A percentile compares a stretch with the other conserved stretches of the same genome.
Evolutionary conservation across 2,797 vertebrate genomes (phyloP).

Genomic region (Hoplostethus atlanticus): DNA sequence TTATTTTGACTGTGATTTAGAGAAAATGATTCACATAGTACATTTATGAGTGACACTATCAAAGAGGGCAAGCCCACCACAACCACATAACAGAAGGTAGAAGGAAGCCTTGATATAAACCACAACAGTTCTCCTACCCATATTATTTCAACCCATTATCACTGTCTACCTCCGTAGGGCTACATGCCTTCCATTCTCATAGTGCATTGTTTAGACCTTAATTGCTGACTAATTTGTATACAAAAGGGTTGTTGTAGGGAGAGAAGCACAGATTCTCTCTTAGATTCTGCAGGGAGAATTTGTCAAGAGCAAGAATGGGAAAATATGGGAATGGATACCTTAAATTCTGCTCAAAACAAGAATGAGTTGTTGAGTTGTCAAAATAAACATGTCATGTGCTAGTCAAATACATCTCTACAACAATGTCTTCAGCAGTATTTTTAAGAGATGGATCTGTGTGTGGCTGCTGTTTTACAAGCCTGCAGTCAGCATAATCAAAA

Average conservation of each 20-base stretch:
- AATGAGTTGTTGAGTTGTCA: constrained; percentile 1
- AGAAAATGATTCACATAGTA: background rate
- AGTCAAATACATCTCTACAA: background rate
- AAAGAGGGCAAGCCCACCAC: constrained; percentile 14
- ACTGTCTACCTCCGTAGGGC: constrained; percentile 29
- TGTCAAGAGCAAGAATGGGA: constrained; percentile 2
- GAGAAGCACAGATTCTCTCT: constrained; percentile 32
- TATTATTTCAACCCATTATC: constrained; percentile 1
- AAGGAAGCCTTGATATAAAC: constrained; percentile 23
- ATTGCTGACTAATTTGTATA: constrained; percentile 43
- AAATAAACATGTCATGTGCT: constrained; percentile 9
- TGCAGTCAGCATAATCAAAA: background rate
- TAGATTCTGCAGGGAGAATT: constrained; percentile 18
- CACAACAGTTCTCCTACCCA: constrained; percentile 20
- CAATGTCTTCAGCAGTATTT: background rate
- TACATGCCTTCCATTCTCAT: constrained; percentile 56
- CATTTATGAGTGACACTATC: constrained; percentile 5
- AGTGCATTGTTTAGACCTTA: constrained; percentile 55
- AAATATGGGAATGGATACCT: background rate
- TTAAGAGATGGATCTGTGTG: background rate
- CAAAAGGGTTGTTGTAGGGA: constrained; percentile 56
- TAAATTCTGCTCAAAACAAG: background rate
- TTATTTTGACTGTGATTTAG: background rate
- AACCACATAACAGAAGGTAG: constrained; percentile 22
- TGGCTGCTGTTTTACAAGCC: background rate